Base-by-base conservation (phyloP, 2,888 invertebrate species). In the Pyrgus malvae region DNA sequence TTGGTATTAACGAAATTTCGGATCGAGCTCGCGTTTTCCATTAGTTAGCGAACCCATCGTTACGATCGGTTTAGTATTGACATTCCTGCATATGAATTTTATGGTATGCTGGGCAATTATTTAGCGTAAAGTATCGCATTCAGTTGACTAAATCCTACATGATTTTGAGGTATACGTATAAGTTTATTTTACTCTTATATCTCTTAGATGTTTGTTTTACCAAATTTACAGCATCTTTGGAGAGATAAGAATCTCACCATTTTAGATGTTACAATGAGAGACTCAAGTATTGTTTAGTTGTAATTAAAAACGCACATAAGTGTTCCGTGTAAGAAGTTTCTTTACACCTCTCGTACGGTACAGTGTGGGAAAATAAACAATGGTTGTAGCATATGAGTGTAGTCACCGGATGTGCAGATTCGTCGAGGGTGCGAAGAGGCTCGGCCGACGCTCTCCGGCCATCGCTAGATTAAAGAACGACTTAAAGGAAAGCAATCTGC, bases 401-500 rank as follows among this genome's bases (percentile, higher is more conserved):
- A 25, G 23, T 25, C 33, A 51, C 44, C 44, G 51, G 51, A 57
- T 54, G 53, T 40, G 55, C 54, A 56, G 57, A 33, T 41, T 38
- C 41, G 56, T 41, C 51, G 55, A 58, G 65, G 64, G 64, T 62
- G 65, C 56, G 60, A 63, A 44, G 55, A 19, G 55, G 40, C 48
- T 56, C 49, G 55, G 38, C 38, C 45, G 56, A 27, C 54, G 23
- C 64, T 65, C 67, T 64, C 66, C 72, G 74, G 70, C 78, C 77
- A 80, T 81, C 68, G 78, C 82, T 79, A 81, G 83, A 87, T 88
- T 86, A 84, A 87, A 88, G 85, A 86, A 87, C 82, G 87, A 86
- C 89, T 90, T 88, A 86, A 86, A 88, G 84, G 84, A 84, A 90
- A 90, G 90, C 90, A 90, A 90, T 90, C 90, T 89, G 86, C 87